phyloP scores from a whole-genome alignment of 2,797 vertebrate species.

The Rachycentron canadum region DNA sequence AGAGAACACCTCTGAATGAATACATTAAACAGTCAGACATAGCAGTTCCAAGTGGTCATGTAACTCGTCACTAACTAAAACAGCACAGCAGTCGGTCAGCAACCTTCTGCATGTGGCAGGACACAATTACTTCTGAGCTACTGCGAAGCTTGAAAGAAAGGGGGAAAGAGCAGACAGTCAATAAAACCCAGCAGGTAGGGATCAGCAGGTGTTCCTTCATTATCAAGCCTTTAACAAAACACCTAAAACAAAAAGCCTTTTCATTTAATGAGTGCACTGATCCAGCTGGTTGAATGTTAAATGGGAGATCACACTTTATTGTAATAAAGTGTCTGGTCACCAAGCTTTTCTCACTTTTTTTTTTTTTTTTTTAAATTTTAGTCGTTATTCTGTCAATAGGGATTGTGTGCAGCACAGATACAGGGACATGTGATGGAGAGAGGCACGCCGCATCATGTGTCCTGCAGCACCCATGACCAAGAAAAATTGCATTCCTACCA shows the following conservation, averaged over 20 bases:
- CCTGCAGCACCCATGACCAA: constrained; percentile 52
- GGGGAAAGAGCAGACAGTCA: not conserved
- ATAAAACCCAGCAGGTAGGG: constrained; percentile 10
- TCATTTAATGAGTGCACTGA: not conserved
- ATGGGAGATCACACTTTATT: constrained; percentile 2
- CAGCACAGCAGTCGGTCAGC: not conserved
- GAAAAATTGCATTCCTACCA: constrained; percentile 62
- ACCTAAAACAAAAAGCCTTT: constrained; percentile 22
- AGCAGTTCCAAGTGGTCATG: not conserved
- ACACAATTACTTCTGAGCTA: constrained; percentile 19
- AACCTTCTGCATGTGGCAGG: not conserved
- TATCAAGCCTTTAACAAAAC: constrained; percentile 4
- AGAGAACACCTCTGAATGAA: not conserved
- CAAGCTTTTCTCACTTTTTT: constrained; percentile 17
- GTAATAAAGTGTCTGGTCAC: constrained; percentile 17
- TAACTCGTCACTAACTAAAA: not conserved
- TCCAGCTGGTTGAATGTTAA: not conserved
- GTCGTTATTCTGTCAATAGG: constrained; percentile 23
- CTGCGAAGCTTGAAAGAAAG: constrained; percentile 18
- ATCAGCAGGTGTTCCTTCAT: constrained; percentile 36
- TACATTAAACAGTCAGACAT: not conserved
- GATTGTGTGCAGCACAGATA: constrained; percentile 24
- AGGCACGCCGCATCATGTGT: constrained; percentile 46
- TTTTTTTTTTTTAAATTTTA: not conserved
- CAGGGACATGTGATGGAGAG: constrained; percentile 61